A percentile compares a stretch with the other conserved stretches of the same genome.
These are phyloP conservation scores for Melanchra persicariae DNA, from an alignment of 2,888 invertebrate species.

Conservation along the genomic window DNA sequence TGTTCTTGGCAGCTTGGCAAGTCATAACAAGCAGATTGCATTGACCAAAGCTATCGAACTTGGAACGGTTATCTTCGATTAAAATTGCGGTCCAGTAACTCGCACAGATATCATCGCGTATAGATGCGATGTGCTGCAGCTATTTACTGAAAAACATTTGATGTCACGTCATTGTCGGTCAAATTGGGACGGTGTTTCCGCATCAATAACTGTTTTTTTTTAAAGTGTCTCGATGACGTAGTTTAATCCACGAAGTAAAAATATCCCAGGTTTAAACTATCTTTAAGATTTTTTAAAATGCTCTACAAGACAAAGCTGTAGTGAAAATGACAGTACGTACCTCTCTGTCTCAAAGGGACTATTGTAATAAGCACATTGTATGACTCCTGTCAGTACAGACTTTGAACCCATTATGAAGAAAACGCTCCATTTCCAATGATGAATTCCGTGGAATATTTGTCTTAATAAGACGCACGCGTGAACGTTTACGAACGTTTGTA, in stretches of 20 bases:
- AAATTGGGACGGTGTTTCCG: neutral
- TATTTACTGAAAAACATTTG: neutral
- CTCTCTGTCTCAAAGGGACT: neutral
- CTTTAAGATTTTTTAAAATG: neutral
- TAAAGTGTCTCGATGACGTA: neutral
- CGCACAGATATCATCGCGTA: slow-evolving; percentile 13
- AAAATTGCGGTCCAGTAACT: slow-evolving; percentile 30
- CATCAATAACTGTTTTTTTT: neutral
- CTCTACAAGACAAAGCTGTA: neutral
- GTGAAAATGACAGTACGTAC: too few relatives aligned
- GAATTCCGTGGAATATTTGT: neutral
- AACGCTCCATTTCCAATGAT: neutral
- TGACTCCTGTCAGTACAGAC: neutral
- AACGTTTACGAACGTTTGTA: too few relatives aligned
- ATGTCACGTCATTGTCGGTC: neutral
- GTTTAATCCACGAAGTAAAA: neutral
- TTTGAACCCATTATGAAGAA: too few relatives aligned
- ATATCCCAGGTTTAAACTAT: neutral
- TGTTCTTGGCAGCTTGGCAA: too few relatives aligned
- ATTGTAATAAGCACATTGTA: neutral
- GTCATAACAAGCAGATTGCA: too few relatives aligned
- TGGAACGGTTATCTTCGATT: slow-evolving; percentile 39
- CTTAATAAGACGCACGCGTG: neutral
- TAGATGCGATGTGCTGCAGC: neutral
- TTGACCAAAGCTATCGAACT: slow-evolving; percentile 39